Evolutionary conservation across 2,797 vertebrate species (phyloP), one percentile per base, ranked within the genome.

Genomic region (Oreochromis mossambicus): DNA sequence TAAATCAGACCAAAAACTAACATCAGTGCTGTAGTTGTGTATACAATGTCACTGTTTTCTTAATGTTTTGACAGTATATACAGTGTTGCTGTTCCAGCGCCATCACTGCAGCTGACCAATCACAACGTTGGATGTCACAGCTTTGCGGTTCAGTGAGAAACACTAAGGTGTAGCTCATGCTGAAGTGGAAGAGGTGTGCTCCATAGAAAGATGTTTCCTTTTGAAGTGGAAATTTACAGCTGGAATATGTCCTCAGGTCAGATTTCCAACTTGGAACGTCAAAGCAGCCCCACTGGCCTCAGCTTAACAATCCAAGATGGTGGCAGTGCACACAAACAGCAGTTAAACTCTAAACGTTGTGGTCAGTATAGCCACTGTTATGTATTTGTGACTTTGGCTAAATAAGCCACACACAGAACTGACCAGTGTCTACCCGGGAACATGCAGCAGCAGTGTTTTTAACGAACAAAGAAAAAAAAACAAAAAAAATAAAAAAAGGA

Each of bases 191-290:
- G 63, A 1, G 13, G 13, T 24, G 7, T 15, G 21, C 36, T 15
- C 38, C 36, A 68, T 68, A 9, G 7, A 68, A 24, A 68, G 7
- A 68, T 7, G 58, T 32, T 61, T 63, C 7, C 32, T 36, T 36
- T 36, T 63, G 58, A 63, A 63, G 32, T 36, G 58, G 58, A 63
- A 63, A 13, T 0, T 36, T 63, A 63, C 1, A 0, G 32, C 58
- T 63, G 58, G 32, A 63, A n/a, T 32, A 36, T 36, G 17, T 19
- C 32, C 32, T 63, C 32, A 63, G 36, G 32, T 63, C 32, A 63
- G 58, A 63, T 19, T 0, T 63, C 32, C 58, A 63, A 63, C 58
- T 63, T 0, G 1, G 32, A 36, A n/a, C 0, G 1, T 63, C 58
- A 63, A 63, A 36, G 1, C 58, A 63, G 6, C 58, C 32, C 32